A percentile compares a stretch with the other conserved stretches of the same genome.
phyloP scores from a whole-genome alignment of 2,797 vertebrate species.

The Thalassophryne amazonica region DNA sequence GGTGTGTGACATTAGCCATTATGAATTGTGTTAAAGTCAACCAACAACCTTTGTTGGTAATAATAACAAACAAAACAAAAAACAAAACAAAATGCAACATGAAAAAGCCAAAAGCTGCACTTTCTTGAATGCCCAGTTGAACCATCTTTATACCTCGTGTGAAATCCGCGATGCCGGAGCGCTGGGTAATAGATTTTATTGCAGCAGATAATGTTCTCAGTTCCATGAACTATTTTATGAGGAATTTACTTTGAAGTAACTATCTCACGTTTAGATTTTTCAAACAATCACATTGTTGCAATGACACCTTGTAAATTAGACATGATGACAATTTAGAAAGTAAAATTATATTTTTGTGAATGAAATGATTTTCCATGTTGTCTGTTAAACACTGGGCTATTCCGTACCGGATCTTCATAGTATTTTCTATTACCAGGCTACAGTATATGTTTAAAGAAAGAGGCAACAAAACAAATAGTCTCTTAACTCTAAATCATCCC shows the following conservation, averaged over 20 bases:
- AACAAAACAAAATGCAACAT: no score
- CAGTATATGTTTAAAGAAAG: neutral
- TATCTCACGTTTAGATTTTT: constrained; percentile 3
- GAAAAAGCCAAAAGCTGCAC: no score
- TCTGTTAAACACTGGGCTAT: constrained; percentile 14
- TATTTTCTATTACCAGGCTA: constrained; percentile 14
- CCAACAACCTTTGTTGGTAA: no score
- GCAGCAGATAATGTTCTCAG: constrained; percentile 22
- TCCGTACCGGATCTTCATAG: constrained; percentile 8
- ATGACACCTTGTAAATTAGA: neutral
- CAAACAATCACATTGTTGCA: neutral
- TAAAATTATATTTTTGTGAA: neutral
- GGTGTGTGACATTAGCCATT: no score
- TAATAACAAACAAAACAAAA: no score
- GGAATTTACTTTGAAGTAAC: constrained; percentile 42
- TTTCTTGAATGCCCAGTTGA: no score
- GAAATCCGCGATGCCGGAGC: neutral
- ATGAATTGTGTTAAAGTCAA: no score
- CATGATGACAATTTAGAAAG: neutral
- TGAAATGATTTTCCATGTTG: constrained; percentile 17
- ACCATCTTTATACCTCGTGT: constrained; percentile 10
- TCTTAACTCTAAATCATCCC: constrained; percentile 8
- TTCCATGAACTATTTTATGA: constrained; percentile 8
- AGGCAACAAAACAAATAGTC: constrained; percentile 1
- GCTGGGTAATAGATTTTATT: constrained; percentile 25